Percentiles rank a stretch among this genome's conserved stretches.
Evolutionary conservation across 2,888 invertebrate species (phyloP).

Genomic region (Heliconius ethilla): DNA sequence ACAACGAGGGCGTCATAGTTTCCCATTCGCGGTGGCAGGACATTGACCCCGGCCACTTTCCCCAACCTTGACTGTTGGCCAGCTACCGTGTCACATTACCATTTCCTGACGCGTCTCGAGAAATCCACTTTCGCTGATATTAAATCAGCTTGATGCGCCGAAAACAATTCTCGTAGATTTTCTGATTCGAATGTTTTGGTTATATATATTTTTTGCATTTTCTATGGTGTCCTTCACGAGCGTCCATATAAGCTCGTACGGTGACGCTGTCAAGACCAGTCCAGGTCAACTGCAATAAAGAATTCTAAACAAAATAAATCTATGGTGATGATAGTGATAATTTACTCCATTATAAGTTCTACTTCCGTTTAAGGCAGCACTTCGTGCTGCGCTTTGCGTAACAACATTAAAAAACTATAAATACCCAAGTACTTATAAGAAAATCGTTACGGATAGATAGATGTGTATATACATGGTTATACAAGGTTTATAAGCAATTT

Average conservation of each 20-base stretch:
- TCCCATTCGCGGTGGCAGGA: slow-evolving; percentile 46
- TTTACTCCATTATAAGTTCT: neutral
- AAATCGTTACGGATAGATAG: too few relatives aligned
- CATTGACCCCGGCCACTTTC: slow-evolving; percentile 74
- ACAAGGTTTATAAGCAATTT: too few relatives aligned
- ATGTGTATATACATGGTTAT: too few relatives aligned
- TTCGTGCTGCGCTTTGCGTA: neutral
- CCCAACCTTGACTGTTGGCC: slow-evolving; percentile 72
- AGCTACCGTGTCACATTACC: slow-evolving; percentile 57
- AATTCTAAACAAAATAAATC: too few relatives aligned
- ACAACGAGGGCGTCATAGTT: slow-evolving; percentile 42
- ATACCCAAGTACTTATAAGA: too few relatives aligned
- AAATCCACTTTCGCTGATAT: slow-evolving; percentile 75
- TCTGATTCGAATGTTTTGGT: neutral
- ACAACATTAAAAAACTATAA: too few relatives aligned
- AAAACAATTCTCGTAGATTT: neutral
- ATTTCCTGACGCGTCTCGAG: slow-evolving; percentile 70
- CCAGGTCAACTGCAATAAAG: too few relatives aligned
- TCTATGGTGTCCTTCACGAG: too few relatives aligned
- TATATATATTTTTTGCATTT: neutral
- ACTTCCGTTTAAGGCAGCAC: too few relatives aligned
- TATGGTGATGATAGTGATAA: neutral
- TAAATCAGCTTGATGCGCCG: slow-evolving; percentile 28
- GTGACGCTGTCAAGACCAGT: too few relatives aligned
- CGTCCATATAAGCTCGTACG: too few relatives aligned